Evolutionary conservation across 2,888 invertebrate species (phyloP), one percentile per base, ranked within the genome.

Genomic region (Hydraecia micacea): DNA sequence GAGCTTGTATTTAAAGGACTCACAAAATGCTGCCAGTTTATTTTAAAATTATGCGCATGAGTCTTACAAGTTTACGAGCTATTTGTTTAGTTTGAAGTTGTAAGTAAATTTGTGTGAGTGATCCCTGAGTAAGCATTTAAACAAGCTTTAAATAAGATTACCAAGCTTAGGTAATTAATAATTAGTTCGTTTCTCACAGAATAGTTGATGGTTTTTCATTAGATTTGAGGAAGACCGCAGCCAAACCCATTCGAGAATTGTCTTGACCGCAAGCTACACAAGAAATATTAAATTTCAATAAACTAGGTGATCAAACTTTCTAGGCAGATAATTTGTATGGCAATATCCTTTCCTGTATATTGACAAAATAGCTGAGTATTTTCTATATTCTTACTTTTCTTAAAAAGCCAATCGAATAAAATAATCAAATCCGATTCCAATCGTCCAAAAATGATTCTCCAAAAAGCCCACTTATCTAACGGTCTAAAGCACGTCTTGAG

Each of bases 401-500:
- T 42, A 46, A 39, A 46, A 81, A 74, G 6, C 39, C 52, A 71
- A 75, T 86, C 58, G 46, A 60, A 69, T 49, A 32, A 25, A 73
- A 67, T 70, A 80, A 85, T 83, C 73, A 80, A 83, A 87, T 84
- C 60, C 71, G 42, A 74, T 74, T 70, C 68, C 69, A 82, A 80
- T 88, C 67, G 70, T 69, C 62, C 60, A 75, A 87, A 85, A 81
- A 75, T 75, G 66, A 86, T 84, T 79, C 70, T 81, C 75, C 65
- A 70, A 69, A 81, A 73, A 73, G 2, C 55, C 60, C 75, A 86
- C 84, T 87, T 87, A 84, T 77, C 80, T 80, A 76, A 85, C 87
- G 81, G 73, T 84, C 77, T 73, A 52, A 60, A 77, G 74, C 88
- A 88, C 88, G 87, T 88, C 87, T 88, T 85, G 83, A 79, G 83